A percentile compares a stretch with the other conserved stretches of the same genome.
Evolutionary conservation across 2,113 vertebrate genomes (phyloP).

Genomic region (Sylvietta virens): DNA sequence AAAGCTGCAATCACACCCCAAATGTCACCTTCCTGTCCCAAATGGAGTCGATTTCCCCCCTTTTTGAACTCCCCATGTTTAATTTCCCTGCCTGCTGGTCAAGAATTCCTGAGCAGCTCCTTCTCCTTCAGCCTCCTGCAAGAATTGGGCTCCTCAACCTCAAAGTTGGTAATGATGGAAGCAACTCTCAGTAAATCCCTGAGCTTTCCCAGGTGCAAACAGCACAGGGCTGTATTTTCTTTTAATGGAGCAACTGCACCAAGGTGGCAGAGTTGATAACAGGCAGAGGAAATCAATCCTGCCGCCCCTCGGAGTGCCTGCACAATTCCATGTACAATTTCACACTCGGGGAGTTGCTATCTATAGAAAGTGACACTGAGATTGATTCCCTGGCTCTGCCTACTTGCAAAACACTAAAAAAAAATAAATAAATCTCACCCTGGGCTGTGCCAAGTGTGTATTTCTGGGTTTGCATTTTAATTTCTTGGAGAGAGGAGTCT

Average conservation of each 20-base stretch:
- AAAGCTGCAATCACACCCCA: accelerated
- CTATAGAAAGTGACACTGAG: neutral
- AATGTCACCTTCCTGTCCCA: accelerated
- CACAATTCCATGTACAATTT: neutral
- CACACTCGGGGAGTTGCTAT: neutral
- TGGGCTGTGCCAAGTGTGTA: neutral
- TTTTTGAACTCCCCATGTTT: neutral
- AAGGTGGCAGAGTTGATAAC: neutral
- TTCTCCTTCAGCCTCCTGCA: neutral
- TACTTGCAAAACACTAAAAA: neutral
- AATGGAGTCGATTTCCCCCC: accelerated
- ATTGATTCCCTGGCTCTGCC: neutral
- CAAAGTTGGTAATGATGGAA: neutral
- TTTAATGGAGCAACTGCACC: neutral
- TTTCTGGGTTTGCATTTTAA: neutral
- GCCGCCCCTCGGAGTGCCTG: neutral
- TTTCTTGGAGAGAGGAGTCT: neutral
- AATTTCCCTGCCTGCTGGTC: neutral
- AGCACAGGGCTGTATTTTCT: neutral
- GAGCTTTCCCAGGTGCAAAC: neutral
- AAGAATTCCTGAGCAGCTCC: neutral
- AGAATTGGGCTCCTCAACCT: neutral
- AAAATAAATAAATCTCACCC: neutral
- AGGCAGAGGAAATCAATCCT: neutral
- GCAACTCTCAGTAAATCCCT: neutral